phyloP scores from a whole-genome alignment of 2,113 vertebrate genomes.

The Anser cygnoides region DNA sequence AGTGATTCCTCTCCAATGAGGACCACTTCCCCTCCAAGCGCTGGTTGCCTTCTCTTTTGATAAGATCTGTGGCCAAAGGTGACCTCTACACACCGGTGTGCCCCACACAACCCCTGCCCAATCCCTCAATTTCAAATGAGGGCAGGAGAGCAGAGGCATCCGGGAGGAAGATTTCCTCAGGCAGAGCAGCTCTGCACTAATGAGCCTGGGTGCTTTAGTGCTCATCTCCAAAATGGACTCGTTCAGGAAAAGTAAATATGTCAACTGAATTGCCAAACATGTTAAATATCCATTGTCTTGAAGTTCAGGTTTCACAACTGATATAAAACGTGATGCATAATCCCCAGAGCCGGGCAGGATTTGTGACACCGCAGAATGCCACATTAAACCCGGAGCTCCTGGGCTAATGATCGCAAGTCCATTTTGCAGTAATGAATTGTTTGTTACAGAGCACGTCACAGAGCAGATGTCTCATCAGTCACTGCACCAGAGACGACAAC shows the following conservation, averaged over 20 bases:
- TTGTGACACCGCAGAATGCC: slow-evolving; percentile 51
- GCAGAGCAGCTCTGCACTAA: slow-evolving; percentile 9
- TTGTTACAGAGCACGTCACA: slow-evolving; percentile 62
- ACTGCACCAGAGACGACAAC: not conserved
- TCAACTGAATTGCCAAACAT: slow-evolving; percentile 32
- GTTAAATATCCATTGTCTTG: slow-evolving; percentile 55
- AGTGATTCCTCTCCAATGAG: not conserved
- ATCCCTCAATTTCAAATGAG: not conserved
- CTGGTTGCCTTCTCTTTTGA: not conserved
- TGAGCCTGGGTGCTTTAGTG: not conserved
- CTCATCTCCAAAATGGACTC: slow-evolving; percentile 37
- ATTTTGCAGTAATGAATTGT: slow-evolving; percentile 73
- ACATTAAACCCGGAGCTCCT: slow-evolving; percentile 56
- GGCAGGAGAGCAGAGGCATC: not conserved
- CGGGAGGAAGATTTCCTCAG: slow-evolving; percentile 19
- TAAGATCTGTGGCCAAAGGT: not conserved
- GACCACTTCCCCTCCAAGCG: not conserved
- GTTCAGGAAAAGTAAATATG: slow-evolving; percentile 53
- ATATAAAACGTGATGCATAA: slow-evolving; percentile 37
- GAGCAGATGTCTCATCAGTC: slow-evolving; percentile 65
- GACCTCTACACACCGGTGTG: not conserved
- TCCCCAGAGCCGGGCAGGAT: not conserved
- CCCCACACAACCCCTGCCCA: not conserved
- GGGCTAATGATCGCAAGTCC: slow-evolving; percentile 67
- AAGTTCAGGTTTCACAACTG: slow-evolving; percentile 49